Percentiles rank a stretch among this genome's conserved stretches.
These are phyloP conservation scores for Thrips palmi DNA, from an alignment of 1,140 invertebrate genomes.

Conservation along the genomic window DNA sequence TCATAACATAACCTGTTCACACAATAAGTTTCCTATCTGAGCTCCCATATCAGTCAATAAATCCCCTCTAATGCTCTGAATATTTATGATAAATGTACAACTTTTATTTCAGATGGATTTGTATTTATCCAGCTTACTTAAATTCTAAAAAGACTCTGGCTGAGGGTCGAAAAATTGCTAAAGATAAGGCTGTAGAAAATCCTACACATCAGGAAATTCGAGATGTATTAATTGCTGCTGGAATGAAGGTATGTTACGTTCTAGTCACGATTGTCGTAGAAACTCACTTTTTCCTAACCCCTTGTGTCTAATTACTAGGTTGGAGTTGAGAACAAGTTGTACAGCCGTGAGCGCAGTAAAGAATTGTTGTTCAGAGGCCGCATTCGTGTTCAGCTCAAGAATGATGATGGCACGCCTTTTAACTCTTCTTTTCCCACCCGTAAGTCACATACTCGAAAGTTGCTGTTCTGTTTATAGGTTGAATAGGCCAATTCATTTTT, in stretches of 20 bases:
- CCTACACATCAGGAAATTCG: slow-evolving; percentile 85
- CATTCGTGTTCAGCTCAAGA: slow-evolving; percentile 78
- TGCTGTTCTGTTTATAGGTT: slow-evolving; percentile 3
- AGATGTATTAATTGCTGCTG: slow-evolving; percentile 68
- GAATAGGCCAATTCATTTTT: background rate
- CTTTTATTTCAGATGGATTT: slow-evolving; percentile 68
- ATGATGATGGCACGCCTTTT: slow-evolving; percentile 68
- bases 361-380: slow-evolving; percentile 67
- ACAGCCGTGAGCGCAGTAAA: slow-evolving; percentile 65
- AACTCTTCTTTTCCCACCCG: slow-evolving; percentile 52
- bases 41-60: too few species aligned
- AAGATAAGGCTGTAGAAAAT: slow-evolving; percentile 79
- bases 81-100: too few species aligned
- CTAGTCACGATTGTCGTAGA: too few species aligned
- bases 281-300: too few species aligned
- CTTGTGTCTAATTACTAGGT: too few species aligned
- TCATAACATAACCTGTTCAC: too few species aligned
- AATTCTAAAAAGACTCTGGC: slow-evolving; percentile 83
- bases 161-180: slow-evolving; percentile 67
- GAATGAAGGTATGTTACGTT: too few species aligned
- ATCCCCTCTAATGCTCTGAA: too few species aligned
- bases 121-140: slow-evolving; percentile 90
- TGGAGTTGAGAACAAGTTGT: slow-evolving; percentile 86
- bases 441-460: slow-evolving; percentile 21
- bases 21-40: too few species aligned